phyloP scores from a whole-genome alignment of 53 echinoderm and acorn worm species.

The Echinarachnius parma region DNA sequence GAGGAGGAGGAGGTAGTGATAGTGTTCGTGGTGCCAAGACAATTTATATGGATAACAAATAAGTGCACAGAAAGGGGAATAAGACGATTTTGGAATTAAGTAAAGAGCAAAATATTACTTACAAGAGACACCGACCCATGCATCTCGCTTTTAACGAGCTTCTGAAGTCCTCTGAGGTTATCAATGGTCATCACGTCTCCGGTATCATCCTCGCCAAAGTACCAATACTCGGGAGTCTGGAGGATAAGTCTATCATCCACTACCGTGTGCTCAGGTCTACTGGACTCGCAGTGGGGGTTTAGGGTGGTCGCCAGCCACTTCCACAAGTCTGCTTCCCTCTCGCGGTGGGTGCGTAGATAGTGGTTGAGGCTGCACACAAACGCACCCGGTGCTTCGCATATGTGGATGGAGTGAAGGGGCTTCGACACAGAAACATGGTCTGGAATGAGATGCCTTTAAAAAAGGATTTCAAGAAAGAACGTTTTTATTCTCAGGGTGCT shows the following conservation, averaged over 20 bases:
- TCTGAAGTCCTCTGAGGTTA: conserved; percentile 53
- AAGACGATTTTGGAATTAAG: too few relatives aligned
- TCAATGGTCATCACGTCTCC: conserved; percentile 73
- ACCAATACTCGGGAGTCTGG: conserved; percentile 67
- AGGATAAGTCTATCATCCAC: conserved; percentile 89
- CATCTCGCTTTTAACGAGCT: conserved; percentile 27
- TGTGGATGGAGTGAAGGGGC: conserved; percentile 65
- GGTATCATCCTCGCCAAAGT: conserved; percentile 86
- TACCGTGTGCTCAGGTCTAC: conserved; percentile 61
- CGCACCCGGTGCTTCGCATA: conserved; percentile 98
- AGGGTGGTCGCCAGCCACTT: conserved; percentile 84
- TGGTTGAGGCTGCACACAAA: conserved; percentile 93
- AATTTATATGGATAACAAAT: too few relatives aligned
- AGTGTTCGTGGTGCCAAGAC: too few relatives aligned
- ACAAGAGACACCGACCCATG: conserved; percentile 66
- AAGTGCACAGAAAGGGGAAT: too few relatives aligned
- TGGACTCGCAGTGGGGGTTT: conserved; percentile 95
- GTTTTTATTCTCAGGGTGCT: too few relatives aligned
- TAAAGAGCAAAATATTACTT: conserved; percentile 18
- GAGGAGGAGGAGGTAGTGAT: background rate
- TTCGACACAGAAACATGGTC: background rate
- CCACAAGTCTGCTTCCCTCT: conserved; percentile 48
- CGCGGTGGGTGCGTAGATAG: conserved; percentile 56
- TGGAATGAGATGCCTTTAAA: conserved; percentile 15
- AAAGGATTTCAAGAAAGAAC: background rate